Conservation (phyloP, 1,140 invertebrate genomes). For the Latrodectus geometricus region DNA sequence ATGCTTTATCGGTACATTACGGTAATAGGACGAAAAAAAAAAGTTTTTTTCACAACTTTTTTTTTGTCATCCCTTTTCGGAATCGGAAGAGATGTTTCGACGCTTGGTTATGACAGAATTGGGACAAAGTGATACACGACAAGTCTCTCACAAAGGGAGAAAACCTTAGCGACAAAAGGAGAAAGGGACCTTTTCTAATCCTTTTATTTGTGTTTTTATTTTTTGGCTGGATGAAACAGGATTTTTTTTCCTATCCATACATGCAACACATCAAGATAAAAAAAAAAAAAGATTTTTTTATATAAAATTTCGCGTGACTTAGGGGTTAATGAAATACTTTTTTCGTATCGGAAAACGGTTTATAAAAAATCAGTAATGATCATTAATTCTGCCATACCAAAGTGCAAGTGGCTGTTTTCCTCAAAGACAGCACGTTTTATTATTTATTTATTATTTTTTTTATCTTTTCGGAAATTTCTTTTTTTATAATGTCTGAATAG, state of each 20-base stretch:
- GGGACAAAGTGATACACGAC: conserved; percentile 59
- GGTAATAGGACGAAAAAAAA: conserved; percentile 12
- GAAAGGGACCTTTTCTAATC: not conserved
- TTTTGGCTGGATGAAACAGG: conserved; percentile 5
- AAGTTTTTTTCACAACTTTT: not conserved
- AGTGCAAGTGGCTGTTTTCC: conserved; percentile 28
- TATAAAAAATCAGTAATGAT: conserved; percentile 18
- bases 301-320: conserved; percentile 33
- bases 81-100: conserved; percentile 42
- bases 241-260: conserved; percentile 7
- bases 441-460: too few species aligned
- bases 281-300: not conserved
- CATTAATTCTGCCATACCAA: conserved; percentile 37
- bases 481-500: too few species aligned
- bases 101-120: conserved; percentile 60
- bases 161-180: conserved; percentile 40
- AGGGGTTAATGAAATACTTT: conserved; percentile 51
- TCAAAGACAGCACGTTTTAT: too few species aligned
- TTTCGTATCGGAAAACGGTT: conserved; percentile 53
- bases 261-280: not conserved
- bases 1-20: conserved; percentile 38
- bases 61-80: conserved; percentile 2
- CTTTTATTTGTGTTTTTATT: conserved; percentile 34
- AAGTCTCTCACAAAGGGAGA: conserved; percentile 46
- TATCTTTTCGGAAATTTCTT: too few species aligned